phyloP scores from a whole-genome alignment of 2,888 invertebrate genomes.

The Escarpia spicata region DNA sequence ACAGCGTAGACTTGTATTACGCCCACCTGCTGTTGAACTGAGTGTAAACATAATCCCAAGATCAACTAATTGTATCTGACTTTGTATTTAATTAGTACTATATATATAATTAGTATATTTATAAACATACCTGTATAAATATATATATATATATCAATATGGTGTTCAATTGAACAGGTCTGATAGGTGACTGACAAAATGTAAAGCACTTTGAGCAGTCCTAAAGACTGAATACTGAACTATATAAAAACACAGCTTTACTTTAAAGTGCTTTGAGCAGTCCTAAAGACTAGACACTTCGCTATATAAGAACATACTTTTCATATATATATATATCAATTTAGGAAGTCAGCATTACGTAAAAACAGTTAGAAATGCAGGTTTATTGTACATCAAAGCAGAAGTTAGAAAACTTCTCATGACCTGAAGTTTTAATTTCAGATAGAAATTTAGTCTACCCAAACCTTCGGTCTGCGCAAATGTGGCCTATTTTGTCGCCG shows the following conservation, averaged over 20 bases:
- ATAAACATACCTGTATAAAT: background rate
- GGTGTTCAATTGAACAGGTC: background rate
- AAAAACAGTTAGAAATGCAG: too few species aligned
- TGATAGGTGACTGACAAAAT: background rate
- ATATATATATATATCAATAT: slow-evolving; percentile 13
- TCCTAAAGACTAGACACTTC: too few species aligned
- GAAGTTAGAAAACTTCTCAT: too few species aligned
- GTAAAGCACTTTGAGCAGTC: background rate
- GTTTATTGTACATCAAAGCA: too few species aligned
- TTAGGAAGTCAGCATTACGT: background rate
- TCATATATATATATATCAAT: slow-evolving; percentile 17
- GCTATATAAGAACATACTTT: background rate
- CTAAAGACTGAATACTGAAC: too few species aligned
- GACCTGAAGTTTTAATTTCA: background rate
- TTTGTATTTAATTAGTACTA: background rate
- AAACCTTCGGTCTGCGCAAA: background rate
- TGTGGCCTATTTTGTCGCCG: background rate
- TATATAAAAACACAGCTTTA: too few species aligned
- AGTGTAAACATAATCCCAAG: too few species aligned
- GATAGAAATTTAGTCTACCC: background rate
- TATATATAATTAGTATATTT: too few species aligned
- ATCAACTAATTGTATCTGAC: background rate
- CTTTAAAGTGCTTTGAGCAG: too few species aligned
- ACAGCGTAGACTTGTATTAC: background rate
- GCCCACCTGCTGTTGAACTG: background rate